phyloP scores from a whole-genome alignment of 2,888 invertebrate species.

The Ophion obscuratus region DNA sequence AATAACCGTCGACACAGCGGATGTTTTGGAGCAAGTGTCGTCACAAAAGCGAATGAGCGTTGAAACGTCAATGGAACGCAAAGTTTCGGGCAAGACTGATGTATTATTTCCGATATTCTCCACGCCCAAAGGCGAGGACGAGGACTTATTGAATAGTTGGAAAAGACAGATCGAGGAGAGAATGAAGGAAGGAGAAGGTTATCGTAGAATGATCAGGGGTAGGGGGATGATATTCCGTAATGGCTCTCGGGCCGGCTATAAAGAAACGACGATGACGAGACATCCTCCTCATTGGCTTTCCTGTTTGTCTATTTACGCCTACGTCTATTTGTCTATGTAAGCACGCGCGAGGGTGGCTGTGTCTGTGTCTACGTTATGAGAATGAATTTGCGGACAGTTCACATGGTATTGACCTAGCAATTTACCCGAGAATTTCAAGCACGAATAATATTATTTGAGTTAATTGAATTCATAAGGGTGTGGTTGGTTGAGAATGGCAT shows the following conservation, averaged over 20 bases:
- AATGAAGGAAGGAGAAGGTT: constrained; percentile 15
- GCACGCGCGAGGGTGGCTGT: background rate
- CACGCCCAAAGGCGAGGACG: no score
- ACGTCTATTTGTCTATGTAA: background rate
- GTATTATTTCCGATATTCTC: no score
- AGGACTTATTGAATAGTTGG: background rate
- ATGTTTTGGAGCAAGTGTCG: no score
- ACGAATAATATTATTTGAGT: constrained; percentile 76
- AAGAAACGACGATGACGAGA: constrained; percentile 49
- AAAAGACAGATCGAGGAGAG: background rate
- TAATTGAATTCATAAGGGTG: constrained; percentile 76
- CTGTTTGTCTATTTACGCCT: background rate
- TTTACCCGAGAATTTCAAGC: constrained; percentile 74
- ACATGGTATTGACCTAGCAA: constrained; percentile 72
- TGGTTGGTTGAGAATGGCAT: constrained; percentile 51
- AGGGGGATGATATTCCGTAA: constrained; percentile 49
- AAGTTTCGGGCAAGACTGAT: no score
- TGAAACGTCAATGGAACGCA: no score
- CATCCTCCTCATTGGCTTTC: background rate
- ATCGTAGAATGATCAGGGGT: constrained; percentile 20
- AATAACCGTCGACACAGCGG: no score
- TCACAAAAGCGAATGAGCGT: no score
- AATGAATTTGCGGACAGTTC: constrained; percentile 39
- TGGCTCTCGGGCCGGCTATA: constrained; percentile 21
- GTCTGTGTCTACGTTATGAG: constrained; percentile 10